These are phyloP conservation scores for Notamacropus eugenii DNA, from an alignment of 2,797 vertebrate genomes.

Conservation along the genomic window DNA sequence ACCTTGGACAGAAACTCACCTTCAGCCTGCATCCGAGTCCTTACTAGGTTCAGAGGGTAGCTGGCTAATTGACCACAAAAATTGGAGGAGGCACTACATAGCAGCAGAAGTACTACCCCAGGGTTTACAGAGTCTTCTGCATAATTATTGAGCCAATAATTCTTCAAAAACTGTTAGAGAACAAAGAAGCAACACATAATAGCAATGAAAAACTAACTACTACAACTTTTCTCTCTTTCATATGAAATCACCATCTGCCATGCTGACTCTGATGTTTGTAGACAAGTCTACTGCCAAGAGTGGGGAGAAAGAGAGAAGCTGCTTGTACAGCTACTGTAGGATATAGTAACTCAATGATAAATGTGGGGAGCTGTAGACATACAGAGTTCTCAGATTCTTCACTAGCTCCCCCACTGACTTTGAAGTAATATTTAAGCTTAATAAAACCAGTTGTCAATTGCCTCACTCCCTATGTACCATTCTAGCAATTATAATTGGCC, in stretches of 20 bases:
- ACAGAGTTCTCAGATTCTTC: not conserved
- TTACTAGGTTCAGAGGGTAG: constrained; percentile 91
- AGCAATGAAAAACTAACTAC: constrained; percentile 9
- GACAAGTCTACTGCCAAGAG: not conserved
- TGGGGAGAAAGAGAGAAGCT: not conserved
- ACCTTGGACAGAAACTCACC: constrained; percentile 81
- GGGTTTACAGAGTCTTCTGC: constrained; percentile 91
- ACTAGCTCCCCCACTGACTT: not conserved
- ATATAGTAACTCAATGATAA: not conserved
- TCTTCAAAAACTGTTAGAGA: constrained; percentile 90
- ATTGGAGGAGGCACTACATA: constrained; percentile 92
- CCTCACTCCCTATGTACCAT: not conserved
- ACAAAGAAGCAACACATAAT: constrained; percentile 19
- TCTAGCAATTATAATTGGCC: not conserved
- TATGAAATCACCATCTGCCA: not conserved
- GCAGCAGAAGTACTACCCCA: constrained; percentile 89
- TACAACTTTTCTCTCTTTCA: not conserved
- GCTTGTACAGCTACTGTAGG: not conserved
- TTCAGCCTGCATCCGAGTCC: constrained; percentile 94
- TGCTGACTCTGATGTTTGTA: not conserved
- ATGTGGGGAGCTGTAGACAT: not conserved
- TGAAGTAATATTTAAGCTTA: not conserved
- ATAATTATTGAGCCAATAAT: constrained; percentile 89
- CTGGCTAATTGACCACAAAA: constrained; percentile 92
- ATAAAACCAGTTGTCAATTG: not conserved